These are phyloP conservation scores for Lagopus muta DNA, from an alignment of 2,113 vertebrate species.

Conservation along the genomic window DNA sequence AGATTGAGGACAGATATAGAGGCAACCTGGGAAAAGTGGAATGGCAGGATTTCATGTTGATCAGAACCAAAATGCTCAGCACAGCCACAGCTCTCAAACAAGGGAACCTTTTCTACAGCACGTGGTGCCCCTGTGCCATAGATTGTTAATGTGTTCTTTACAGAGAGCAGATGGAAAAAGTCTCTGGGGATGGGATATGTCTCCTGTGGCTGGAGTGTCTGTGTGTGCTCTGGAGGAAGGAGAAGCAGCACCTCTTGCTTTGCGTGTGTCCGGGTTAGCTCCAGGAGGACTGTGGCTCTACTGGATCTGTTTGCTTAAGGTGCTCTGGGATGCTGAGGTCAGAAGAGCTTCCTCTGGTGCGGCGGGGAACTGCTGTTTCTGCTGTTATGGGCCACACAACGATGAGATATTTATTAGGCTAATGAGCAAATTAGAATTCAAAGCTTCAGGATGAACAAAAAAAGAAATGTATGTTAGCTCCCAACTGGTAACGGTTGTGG, in stretches of 20 bases:
- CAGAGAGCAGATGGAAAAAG: conserved; percentile 6
- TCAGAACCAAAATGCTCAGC: conserved; percentile 47
- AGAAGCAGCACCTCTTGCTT: not conserved
- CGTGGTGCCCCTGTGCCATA: conserved; percentile 19
- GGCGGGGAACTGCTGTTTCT: conserved; percentile 20
- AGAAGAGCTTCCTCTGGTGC: conserved; percentile 25
- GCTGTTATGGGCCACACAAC: conserved; percentile 45
- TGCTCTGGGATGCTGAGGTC: conserved; percentile 54
- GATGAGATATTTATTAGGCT: conserved; percentile 64
- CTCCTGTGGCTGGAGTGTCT: conserved; percentile 11
- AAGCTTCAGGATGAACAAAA: conserved; percentile 56
- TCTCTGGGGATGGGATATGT: conserved; percentile 9
- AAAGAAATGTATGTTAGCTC: conserved; percentile 66
- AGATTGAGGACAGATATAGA: conserved; percentile 33
- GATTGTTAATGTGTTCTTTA: conserved; percentile 27
- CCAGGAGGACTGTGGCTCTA: not conserved
- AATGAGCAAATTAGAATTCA: conserved; percentile 71
- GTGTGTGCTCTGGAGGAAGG: rapidly evolving
- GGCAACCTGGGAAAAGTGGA: conserved; percentile 22
- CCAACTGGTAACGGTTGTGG: conserved; percentile 53
- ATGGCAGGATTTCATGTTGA: conserved; percentile 30
- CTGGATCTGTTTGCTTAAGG: conserved; percentile 31
- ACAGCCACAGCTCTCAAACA: conserved; percentile 14
- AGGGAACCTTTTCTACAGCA: conserved; percentile 41
- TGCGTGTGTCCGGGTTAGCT: not conserved